A percentile compares a stretch with the other conserved stretches of the same genome.
phyloP scores from a whole-genome alignment of 2,113 vertebrate species.

The Passer montanus region DNA sequence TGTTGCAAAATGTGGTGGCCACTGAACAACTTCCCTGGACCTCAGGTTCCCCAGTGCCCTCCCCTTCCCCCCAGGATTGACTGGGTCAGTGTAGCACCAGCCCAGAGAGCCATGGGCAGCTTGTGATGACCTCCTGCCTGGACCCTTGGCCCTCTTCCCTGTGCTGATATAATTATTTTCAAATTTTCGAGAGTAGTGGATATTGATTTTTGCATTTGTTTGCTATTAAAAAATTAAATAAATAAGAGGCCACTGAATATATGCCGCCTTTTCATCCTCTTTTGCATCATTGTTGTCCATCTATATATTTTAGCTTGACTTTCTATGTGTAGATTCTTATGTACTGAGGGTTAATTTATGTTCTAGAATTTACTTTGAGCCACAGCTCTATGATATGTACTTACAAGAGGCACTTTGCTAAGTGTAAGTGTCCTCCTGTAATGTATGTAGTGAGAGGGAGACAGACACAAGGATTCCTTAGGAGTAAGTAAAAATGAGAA shows the following conservation, averaged over 20 bases:
- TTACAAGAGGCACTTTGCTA: not conserved
- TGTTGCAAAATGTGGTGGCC: fast-evolving
- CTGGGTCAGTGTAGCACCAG: not conserved
- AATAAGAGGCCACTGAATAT: not conserved
- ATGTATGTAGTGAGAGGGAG: not conserved
- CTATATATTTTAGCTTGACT: not conserved
- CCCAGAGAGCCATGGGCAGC: not conserved
- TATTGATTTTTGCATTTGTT: not conserved
- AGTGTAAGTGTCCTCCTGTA: not conserved
- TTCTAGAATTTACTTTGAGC: not conserved
- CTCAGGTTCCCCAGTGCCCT: not conserved
- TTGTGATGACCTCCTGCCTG: not conserved
- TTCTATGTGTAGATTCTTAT: not conserved
- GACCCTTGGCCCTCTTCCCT: not conserved
- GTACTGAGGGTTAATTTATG: not conserved
- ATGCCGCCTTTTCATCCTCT: not conserved
- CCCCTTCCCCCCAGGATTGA: not conserved
- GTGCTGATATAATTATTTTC: not conserved
- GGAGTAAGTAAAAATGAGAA: not conserved
- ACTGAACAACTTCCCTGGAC: not conserved
- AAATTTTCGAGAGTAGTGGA: not conserved
- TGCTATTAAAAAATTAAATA: not conserved
- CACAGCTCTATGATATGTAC: not conserved
- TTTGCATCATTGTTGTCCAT: not conserved
- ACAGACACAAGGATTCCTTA: not conserved